These are phyloP conservation scores for Drosophila seguyi DNA, from an alignment of 1,140 invertebrate genomes.

Conservation along the genomic window DNA sequence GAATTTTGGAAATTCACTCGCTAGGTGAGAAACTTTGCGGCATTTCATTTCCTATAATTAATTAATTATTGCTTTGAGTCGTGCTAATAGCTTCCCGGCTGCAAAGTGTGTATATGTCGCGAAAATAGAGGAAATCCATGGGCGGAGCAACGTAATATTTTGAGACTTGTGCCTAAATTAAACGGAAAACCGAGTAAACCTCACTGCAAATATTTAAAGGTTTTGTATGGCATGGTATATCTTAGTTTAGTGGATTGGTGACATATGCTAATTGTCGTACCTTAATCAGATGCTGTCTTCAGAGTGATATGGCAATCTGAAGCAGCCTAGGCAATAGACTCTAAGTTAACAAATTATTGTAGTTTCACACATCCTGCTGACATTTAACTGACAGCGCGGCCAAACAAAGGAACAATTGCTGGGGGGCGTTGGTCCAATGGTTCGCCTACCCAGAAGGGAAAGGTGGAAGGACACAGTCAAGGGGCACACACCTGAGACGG, in stretches of 20 bases:
- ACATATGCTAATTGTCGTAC: background rate
- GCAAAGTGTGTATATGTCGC: background rate
- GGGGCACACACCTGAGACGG: slow-evolving; percentile 51
- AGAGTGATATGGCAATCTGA: background rate
- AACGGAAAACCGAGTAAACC: background rate
- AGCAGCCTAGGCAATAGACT: background rate
- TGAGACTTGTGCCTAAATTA: background rate
- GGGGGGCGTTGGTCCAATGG: background rate
- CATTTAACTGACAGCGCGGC: slow-evolving; percentile 69
- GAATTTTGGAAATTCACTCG: slow-evolving; percentile 64
- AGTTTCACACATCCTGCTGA: slow-evolving; percentile 69
- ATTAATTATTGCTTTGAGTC: slow-evolving; percentile 67
- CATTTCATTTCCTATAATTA: slow-evolving; percentile 81
- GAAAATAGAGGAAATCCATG: background rate
- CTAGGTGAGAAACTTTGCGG: slow-evolving; percentile 80
- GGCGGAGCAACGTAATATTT: background rate
- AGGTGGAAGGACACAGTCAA: slow-evolving; percentile 25
- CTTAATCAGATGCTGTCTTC: background rate
- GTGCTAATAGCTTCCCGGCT: slow-evolving; percentile 55
- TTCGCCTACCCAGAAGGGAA: background rate
- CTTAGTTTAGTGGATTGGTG: background rate
- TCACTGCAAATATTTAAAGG: background rate
- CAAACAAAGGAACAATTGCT: slow-evolving; percentile 61
- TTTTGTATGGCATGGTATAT: no score
- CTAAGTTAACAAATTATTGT: slow-evolving; percentile 65